Evolutionary conservation across 2,888 invertebrate species (phyloP), one percentile per base, ranked within the genome.

Genomic region (Sisyra nigra): DNA sequence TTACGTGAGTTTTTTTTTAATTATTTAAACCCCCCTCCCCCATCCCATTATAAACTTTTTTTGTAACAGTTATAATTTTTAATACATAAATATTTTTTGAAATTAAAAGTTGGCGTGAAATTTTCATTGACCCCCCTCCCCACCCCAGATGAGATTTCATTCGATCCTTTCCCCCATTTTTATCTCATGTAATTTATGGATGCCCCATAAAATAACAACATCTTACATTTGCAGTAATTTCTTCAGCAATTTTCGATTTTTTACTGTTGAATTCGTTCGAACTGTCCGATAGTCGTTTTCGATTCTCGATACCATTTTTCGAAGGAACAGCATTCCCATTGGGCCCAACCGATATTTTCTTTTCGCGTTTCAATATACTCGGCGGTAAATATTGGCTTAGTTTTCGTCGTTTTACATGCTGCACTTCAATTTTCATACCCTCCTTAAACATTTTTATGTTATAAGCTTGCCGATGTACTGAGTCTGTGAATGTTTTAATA

Each of bases 401-500:
- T 52, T 83, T 80, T 61, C 78, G 85, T 56, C 80, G 76, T 49
- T 83, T 83, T 0, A 93, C 91, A 62, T 92, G 86, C 4, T 84
- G 78, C 1, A 89, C 89, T 67, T 92, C 83, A 32, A 85, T 72
- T 53, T 74, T 71, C 81, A 83, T 84, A 34, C 80, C 80, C 38
- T 80, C 79, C 56, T 80, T 74, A 48, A 73, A 65, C 69, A 81
- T 71, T 50, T 74, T 77, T 7, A 74, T 72, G 58, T 72, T 72
- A 48, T 72, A 71, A 0, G 85, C 87, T 59, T 84, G 82, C 51
- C 75, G 72, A 60, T 76, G 76, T 59, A 93, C 91, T 29, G 83
- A 77, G 55, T 91, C 84, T 1, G 87, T 89, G 63, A 97, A 97
- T 41, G 76, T 75, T 53, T 83, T 81, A 50, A 97, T 96, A 57